phyloP scores from a whole-genome alignment of 2,888 invertebrate species.

The Acleris cristana region DNA sequence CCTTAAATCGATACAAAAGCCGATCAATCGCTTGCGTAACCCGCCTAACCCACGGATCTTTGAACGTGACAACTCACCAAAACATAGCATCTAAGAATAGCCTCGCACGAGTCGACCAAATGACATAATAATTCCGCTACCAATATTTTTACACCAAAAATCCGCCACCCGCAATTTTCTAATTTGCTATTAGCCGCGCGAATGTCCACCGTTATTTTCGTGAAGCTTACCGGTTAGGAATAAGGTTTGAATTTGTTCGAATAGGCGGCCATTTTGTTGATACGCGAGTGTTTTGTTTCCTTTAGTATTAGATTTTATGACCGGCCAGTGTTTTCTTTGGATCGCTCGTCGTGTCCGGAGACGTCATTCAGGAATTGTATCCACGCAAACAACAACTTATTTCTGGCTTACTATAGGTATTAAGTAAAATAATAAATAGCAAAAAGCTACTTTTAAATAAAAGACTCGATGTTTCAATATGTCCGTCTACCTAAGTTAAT shows the following conservation, averaged over 20 bases:
- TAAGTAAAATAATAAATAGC: not conserved
- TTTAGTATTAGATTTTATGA: constrained; percentile 36
- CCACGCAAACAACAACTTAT: constrained; percentile 55
- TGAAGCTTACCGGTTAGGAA: not conserved
- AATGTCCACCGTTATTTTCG: not conserved
- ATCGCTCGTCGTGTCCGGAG: constrained; percentile 49
- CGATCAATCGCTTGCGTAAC: too few relatives aligned
- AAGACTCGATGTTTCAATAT: too few relatives aligned
- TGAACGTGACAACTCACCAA: too few relatives aligned
- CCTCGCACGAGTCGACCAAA: not conserved
- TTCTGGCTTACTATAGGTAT: constrained; percentile 8
- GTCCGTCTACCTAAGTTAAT: too few relatives aligned
- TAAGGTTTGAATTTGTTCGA: constrained; percentile 5
- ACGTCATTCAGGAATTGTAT: constrained; percentile 70
- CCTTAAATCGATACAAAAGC: too few relatives aligned
- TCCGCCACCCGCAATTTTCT: constrained; percentile 18
- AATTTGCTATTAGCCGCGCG: constrained; percentile 3
- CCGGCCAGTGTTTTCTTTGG: constrained; percentile 61
- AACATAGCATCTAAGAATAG: not conserved
- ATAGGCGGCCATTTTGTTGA: not conserved
- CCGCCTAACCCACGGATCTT: too few relatives aligned
- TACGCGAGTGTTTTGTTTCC: constrained; percentile 20
- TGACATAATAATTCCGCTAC: constrained; percentile 16
- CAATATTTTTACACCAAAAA: constrained; percentile 20
- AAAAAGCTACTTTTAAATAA: too few relatives aligned